Evolutionary conservation across 2,888 invertebrate genomes (phyloP), one percentile per base, ranked within the genome.

Genomic region (Syritta pipiens): DNA sequence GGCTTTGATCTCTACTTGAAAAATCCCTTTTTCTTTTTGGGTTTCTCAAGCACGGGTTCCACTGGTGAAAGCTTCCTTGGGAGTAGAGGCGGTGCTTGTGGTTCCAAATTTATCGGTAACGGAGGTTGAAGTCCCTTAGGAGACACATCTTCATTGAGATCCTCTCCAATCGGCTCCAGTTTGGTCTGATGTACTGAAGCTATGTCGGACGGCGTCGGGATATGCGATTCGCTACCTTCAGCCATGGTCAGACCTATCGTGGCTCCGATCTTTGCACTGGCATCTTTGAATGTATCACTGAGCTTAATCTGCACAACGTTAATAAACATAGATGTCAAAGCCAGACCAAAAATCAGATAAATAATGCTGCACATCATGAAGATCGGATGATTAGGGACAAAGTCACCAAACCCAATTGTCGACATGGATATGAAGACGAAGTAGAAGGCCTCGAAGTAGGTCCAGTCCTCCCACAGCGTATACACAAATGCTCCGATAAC

Each of bases 401-500:
- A 91, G 89, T 98, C 97, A 1, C 97, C 97, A 83, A 98, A 95
- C n/a, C 98, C 98, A 68, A 99, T 97, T 0, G 98, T 99, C 0
- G 97, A 96, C 93, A 98, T 95, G 0, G 97, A 97, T 83, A 98
- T 96, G 87, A 98, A 98, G 3, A 98, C 96, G 87, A 98, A 99
- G 88, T 99, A 99, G 87, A 99, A 97, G 0, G 98, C 94, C 72
- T 96, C 95, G 84, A 97, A 94, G 88, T 96, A 95, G n/a, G 91
- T 91, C 98, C 98, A 99, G 0, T 91, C 90, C 87, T 95, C 96
- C 91, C 93, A 93, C 10, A 92, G 86, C 28, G 92, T 92, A 84
- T 95, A 98, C 0, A 95, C 92, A 0, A 93, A 90, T 0, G 96
- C 96, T 0, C 98, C 98, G 10, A 95, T 88, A 71, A 97, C 91